Percentiles rank a stretch among this genome's conserved stretches.
Conservation (phyloP, 2,113 vertebrate genomes). For the Struthio camelus region DNA sequence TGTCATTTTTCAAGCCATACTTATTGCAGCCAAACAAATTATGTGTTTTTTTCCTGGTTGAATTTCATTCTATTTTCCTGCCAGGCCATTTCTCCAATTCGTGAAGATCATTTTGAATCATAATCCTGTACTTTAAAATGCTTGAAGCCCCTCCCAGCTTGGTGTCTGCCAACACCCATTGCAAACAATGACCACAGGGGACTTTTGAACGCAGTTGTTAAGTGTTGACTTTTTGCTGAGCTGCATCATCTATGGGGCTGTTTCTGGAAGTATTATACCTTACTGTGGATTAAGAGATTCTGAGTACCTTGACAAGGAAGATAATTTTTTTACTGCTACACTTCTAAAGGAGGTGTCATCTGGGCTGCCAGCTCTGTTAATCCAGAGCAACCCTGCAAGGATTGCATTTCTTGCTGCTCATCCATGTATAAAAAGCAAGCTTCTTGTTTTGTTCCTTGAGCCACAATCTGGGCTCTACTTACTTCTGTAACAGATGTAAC, state of each 20-base stretch:
- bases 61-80: neutral
- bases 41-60: neutral
- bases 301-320: neutral
- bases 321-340: neutral
- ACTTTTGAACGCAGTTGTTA: neutral
- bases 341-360: neutral
- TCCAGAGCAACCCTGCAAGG: neutral
- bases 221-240: neutral
- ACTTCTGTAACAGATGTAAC: neutral
- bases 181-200: neutral
- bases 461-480: neutral
- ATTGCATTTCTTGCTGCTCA: neutral
- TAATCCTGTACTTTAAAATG: neutral
- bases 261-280: neutral
- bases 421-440: neutral
- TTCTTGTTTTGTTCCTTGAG: neutral
- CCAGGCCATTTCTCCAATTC: neutral
- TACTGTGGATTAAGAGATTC: neutral
- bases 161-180: neutral
- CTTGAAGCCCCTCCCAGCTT: neutral
- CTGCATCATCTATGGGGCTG: neutral
- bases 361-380: neutral
- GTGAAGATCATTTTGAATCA: constrained; percentile 7
- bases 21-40: neutral
- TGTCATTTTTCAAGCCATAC: neutral